Base-by-base conservation (phyloP, 2,888 invertebrate genomes). In the Ichneumoninae sp. region DNA sequence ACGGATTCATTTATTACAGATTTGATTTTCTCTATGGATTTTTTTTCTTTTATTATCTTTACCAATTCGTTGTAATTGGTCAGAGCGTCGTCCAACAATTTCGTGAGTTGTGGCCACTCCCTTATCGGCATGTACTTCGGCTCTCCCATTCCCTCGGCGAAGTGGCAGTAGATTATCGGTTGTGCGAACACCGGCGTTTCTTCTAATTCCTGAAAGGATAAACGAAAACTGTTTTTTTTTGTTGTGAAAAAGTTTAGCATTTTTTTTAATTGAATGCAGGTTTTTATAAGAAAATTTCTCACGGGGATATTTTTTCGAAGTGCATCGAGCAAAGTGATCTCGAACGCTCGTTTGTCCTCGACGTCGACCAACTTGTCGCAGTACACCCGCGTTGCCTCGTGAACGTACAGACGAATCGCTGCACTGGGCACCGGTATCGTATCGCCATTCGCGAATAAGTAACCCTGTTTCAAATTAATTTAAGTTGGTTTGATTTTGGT, bases 121-220 rank as follows among this genome's bases (percentile, higher is more conserved):
- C 93, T 94, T 40, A 98, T 96, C 0, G 97, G 96, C 94, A 97
- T 96, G 92, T 99, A 99, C 93, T 98, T 98, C 0, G 97, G 97
- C 89, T 98, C 98, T 0, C 98, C 98, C 66, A 98, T 95, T 5
- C 98, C 98, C 89, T 97, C 96, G 22, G 98, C 97, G 93, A 98
- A 99, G 94, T 99, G 98, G 91, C 98, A 98, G 93, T 96, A 98
- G 83, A 99, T 97, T n/a, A 97, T 94, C 0, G 98, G 98, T 86
- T 96, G 95, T 36, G 94, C 95, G 90, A 97, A 96, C 1, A 98
- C 95, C 0, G 95, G 93, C 4, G 95, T 95, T 88, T 98, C 98
- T 75, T 97, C 97, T 66, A 96, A 94, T 16, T 96, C 96, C 96
- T 97, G 89, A 80, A 80, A 47, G 10, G 10, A 44, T 3, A 3